Conservation (phyloP, 2,113 vertebrate species). For the Pogona vitticeps region DNA sequence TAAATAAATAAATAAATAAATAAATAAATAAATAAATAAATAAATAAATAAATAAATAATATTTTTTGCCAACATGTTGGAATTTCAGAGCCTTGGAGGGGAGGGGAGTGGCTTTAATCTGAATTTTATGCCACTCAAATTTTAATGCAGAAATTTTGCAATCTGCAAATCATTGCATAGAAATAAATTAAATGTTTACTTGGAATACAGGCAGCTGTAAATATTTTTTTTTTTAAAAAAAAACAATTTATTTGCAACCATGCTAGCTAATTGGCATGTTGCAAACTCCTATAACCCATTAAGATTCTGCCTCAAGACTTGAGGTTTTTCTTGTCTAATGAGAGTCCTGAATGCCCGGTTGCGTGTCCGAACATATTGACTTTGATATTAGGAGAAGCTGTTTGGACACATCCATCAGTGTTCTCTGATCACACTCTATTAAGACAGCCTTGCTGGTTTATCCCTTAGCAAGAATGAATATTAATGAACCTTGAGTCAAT, state of each 20-base stretch:
- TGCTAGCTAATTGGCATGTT: not conserved
- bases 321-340: slow-evolving; percentile 33
- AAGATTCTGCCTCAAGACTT: not conserved
- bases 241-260: slow-evolving; percentile 1
- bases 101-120: not conserved
- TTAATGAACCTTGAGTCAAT: slow-evolving; percentile 54
- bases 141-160: not conserved
- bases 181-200: slow-evolving; percentile 23
- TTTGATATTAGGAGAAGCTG: slow-evolving; percentile 25
- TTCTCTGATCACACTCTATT: slow-evolving; percentile 47
- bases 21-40: no score
- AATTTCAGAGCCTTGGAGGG: not conserved
- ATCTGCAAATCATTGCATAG: not conserved
- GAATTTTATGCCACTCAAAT: not conserved
- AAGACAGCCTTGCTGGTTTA: slow-evolving; percentile 45
- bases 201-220: slow-evolving; percentile 5
- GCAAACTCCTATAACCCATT: slow-evolving; percentile 28
- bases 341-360: not conserved
- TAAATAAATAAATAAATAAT: no score
- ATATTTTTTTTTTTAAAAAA: not conserved
- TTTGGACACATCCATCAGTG: not conserved
- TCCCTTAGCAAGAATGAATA: slow-evolving; percentile 35
- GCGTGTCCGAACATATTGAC: slow-evolving; percentile 29
- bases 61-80: not conserved
- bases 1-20: no score